Conservation (phyloP, 2,888 invertebrate species). For the Cenopis cana region DNA sequence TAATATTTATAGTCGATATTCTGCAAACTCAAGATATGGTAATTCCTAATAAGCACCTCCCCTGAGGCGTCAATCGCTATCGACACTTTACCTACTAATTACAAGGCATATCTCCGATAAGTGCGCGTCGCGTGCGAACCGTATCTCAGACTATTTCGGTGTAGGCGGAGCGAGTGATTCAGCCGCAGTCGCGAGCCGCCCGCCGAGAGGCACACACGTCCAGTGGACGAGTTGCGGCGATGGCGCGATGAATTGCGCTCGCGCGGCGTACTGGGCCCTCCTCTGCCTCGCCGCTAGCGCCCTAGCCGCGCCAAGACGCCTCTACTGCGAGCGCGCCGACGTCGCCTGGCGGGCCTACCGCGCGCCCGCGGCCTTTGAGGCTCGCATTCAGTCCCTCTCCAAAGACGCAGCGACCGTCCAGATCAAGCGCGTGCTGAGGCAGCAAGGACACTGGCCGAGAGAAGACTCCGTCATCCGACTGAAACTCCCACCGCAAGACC, state of each 20-base stretch:
- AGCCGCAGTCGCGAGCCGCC: slow-evolving; percentile 79
- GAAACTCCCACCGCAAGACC: slow-evolving; percentile 63
- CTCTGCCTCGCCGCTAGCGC: slow-evolving; percentile 70
- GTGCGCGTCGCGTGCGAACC: slow-evolving; percentile 53
- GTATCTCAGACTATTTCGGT: slow-evolving; percentile 71
- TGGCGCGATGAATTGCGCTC: slow-evolving; percentile 83
- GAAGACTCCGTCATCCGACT: slow-evolving; percentile 73
- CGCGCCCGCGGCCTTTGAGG: slow-evolving; percentile 81
- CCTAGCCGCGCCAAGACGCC: slow-evolving; percentile 71
- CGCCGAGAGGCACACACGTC: slow-evolving; percentile 70
- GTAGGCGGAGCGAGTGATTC: slow-evolving; percentile 68
- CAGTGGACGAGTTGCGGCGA: slow-evolving; percentile 69
- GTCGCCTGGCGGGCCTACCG: slow-evolving; percentile 83
- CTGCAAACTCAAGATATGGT: not conserved
- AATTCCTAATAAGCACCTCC: slow-evolving; percentile 30
- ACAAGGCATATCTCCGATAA: slow-evolving; percentile 64
- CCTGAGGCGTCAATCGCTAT: slow-evolving; percentile 54
- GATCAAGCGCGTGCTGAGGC: slow-evolving; percentile 73
- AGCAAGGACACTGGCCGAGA: slow-evolving; percentile 77
- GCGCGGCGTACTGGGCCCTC: slow-evolving; percentile 81
- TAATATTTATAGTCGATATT: not conserved
- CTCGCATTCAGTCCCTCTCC: slow-evolving; percentile 77
- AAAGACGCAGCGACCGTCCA: slow-evolving; percentile 76
- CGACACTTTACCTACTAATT: slow-evolving; percentile 66
- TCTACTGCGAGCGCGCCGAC: slow-evolving; percentile 83